Percentiles rank a stretch among this genome's conserved stretches.
phyloP scores from a whole-genome alignment of 2,797 vertebrate species.

The Sebastes minor region DNA sequence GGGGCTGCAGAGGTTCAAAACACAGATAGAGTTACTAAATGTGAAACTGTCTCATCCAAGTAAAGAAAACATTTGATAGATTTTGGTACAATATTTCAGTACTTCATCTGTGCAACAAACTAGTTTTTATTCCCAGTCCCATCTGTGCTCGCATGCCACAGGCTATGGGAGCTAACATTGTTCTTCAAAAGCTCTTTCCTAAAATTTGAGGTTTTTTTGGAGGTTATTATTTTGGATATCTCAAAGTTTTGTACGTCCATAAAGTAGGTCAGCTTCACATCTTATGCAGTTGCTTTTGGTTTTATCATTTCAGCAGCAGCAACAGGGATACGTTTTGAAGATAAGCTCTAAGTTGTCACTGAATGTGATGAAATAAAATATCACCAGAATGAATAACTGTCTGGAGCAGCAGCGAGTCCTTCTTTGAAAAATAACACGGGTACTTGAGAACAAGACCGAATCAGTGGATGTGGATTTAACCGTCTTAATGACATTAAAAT shows the following conservation, averaged over 20 bases:
- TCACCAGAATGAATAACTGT: neutral
- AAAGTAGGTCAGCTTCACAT: neutral
- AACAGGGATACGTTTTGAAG: too few species aligned
- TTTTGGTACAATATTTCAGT: neutral
- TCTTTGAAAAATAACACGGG: neutral
- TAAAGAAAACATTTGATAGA: neutral
- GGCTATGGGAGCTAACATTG: neutral
- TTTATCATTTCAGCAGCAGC: neutral
- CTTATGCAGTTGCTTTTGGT: neutral
- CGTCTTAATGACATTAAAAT: neutral
- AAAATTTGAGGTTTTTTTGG: neutral
- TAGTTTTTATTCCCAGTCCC: too few species aligned
- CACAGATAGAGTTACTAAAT: neutral
- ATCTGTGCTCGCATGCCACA: neutral
- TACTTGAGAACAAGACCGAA: neutral
- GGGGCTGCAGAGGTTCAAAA: neutral
- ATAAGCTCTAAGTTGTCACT: neutral
- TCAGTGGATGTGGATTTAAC: neutral
- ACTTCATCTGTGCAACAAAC: neutral
- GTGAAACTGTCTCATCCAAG: neutral
- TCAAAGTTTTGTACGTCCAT: neutral
- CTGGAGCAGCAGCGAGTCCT: neutral
- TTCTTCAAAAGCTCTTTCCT: neutral
- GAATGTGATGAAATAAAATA: neutral
- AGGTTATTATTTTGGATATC: neutral